Conservation (phyloP, 2,888 invertebrate genomes). For the Baronia brevicornis region DNA sequence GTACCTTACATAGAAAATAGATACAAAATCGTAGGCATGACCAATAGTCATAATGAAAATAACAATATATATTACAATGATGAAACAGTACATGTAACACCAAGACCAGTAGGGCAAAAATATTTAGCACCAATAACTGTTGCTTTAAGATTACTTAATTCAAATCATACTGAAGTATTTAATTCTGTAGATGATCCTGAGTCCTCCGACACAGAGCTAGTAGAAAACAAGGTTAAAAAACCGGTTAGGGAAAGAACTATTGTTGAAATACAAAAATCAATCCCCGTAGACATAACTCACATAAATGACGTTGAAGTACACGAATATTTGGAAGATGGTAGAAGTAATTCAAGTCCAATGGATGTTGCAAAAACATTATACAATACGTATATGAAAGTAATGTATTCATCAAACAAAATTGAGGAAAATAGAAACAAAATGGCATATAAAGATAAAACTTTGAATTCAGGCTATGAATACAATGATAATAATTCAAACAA, state of each 20-base stretch:
- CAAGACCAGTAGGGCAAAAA: constrained; percentile 70
- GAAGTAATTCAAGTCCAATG: constrained; percentile 39
- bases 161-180: constrained; percentile 52
- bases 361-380: constrained; percentile 44
- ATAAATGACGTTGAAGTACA: constrained; percentile 65
- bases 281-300: constrained; percentile 71
- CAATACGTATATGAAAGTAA: constrained; percentile 46
- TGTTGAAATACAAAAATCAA: constrained; percentile 80
- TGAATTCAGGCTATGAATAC: constrained; percentile 40
- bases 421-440: constrained; percentile 5
- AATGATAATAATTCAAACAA: constrained; percentile 27
- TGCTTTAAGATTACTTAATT: constrained; percentile 69
- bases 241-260: constrained; percentile 65
- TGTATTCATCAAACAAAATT: constrained; percentile 36
- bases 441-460: constrained; percentile 39
- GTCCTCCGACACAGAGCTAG: constrained; percentile 53
- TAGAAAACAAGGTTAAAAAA: constrained; percentile 47
- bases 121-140: constrained; percentile 78
- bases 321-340: constrained; percentile 58
- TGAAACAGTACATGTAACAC: constrained; percentile 64
- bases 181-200: constrained; percentile 56
- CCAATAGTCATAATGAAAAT: constrained; percentile 38
- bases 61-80: constrained; percentile 27
- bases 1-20: constrained; percentile 58
- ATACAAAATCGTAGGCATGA: constrained; percentile 60